These are phyloP conservation scores for Osmerus eperlanus DNA, from an alignment of 2,113 vertebrate species.

Conservation along the genomic window DNA sequence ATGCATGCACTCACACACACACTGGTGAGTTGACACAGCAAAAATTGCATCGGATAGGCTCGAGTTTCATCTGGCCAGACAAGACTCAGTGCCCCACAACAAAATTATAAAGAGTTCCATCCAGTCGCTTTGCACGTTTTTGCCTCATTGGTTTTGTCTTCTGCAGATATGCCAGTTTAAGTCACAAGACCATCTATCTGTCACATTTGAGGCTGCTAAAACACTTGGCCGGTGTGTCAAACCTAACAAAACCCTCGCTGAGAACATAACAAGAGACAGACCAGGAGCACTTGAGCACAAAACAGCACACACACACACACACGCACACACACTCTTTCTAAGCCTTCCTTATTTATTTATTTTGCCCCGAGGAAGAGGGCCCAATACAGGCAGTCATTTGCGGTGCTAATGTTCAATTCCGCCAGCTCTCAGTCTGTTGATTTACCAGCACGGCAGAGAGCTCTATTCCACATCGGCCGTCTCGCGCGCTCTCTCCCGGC, in stretches of 20 bases:
- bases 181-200: constrained; percentile 71
- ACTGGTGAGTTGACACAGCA: neutral
- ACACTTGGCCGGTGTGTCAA: constrained; percentile 54
- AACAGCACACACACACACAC: constrained; percentile 14
- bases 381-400: constrained; percentile 98
- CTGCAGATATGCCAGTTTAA: constrained; percentile 74
- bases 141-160: constrained; percentile 53
- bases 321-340: constrained; percentile 31
- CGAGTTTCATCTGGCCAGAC: neutral
- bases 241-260: neutral
- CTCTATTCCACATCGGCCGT: constrained; percentile 74
- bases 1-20: neutral
- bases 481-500: constrained; percentile 71
- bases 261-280: constrained; percentile 3
- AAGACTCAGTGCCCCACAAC: neutral
- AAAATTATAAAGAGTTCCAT: constrained; percentile 39
- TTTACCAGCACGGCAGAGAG: constrained; percentile 87
- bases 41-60: neutral
- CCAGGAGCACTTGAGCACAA: neutral
- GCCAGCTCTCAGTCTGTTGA: constrained; percentile 94
- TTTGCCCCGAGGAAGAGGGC: constrained; percentile 74
- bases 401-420: constrained; percentile 99
- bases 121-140: neutral
- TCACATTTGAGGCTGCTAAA: constrained; percentile 65
- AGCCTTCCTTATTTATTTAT: constrained; percentile 75